These are phyloP conservation scores for Xiphorhynchus elegans DNA, from an alignment of 2,113 vertebrate species.

Conservation along the genomic window DNA sequence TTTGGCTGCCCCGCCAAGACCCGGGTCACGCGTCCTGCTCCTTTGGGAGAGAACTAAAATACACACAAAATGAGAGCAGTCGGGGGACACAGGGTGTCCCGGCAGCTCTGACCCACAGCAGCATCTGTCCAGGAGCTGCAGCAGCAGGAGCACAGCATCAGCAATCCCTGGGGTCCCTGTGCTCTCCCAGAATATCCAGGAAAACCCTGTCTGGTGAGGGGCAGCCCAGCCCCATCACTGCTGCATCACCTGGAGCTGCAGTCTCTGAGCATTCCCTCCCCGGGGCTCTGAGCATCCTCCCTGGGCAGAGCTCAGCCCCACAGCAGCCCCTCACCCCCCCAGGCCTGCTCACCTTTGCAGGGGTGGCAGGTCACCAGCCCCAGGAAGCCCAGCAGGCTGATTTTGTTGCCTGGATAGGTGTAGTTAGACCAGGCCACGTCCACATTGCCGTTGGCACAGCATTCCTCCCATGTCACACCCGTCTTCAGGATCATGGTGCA, in stretches of 20 bases:
- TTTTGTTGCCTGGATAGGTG: slow-evolving; percentile 90
- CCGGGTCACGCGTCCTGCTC: neutral
- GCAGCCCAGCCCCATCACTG: neutral
- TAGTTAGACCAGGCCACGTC: slow-evolving; percentile 94
- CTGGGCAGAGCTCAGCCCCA: neutral
- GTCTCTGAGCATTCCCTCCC: neutral
- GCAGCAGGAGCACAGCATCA: neutral
- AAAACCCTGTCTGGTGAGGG: neutral
- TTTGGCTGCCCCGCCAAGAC: neutral
- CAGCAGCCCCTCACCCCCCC: neutral
- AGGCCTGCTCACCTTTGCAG: slow-evolving; percentile 87
- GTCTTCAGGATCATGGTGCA: slow-evolving; percentile 93
- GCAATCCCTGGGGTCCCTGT: neutral
- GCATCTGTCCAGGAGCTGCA: neutral
- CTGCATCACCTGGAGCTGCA: fast-evolving
- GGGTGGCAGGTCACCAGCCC: slow-evolving; percentile 92
- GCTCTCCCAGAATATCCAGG: neutral
- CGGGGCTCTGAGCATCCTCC: neutral
- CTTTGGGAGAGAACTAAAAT: neutral
- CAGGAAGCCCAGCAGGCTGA: slow-evolving; percentile 91
- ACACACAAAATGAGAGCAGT: neutral
- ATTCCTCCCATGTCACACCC: slow-evolving; percentile 88
- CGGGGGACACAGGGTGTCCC: neutral
- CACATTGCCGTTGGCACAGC: slow-evolving; percentile 85
- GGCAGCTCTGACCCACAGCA: neutral